phyloP scores from a whole-genome alignment of 2,113 vertebrate genomes.

The Odobenus rosmarus region DNA sequence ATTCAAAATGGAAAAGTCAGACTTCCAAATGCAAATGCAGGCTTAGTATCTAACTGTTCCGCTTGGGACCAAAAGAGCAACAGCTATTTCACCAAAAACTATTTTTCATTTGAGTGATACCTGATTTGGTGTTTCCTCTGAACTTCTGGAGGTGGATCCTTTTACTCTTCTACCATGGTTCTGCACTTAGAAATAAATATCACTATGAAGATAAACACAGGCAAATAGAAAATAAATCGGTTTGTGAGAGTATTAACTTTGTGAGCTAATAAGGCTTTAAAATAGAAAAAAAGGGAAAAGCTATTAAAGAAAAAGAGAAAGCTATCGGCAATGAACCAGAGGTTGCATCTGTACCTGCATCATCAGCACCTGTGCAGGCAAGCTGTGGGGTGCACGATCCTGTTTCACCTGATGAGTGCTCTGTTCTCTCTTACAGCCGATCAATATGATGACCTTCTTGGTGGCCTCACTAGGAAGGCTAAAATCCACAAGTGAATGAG shows the following conservation, averaged over 20 bases:
- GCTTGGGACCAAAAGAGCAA: not conserved
- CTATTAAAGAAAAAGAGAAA: not conserved
- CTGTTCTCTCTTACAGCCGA: not conserved
- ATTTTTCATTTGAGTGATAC: not conserved
- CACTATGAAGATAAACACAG: not conserved
- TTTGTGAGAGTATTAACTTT: conserved; percentile 19
- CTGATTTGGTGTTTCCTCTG: not conserved
- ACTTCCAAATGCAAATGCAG: not conserved
- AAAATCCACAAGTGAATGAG: not conserved
- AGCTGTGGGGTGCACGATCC: fast-evolving
- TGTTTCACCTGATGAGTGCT: not conserved
- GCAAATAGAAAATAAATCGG: conserved; percentile 20
- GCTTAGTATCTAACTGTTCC: not conserved
- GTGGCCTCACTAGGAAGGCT: not conserved
- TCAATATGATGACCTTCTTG: not conserved
- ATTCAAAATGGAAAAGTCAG: not conserved
- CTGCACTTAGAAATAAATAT: not conserved
- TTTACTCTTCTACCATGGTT: not conserved
- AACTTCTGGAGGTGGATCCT: not conserved
- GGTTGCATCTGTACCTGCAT: not conserved
- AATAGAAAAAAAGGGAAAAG: not conserved
- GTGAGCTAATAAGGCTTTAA: conserved; percentile 40
- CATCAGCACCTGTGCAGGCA: not conserved
- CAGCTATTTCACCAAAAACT: not conserved
- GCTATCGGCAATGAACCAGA: not conserved